Evolutionary conservation across 2,888 invertebrate genomes (phyloP), one percentile per base, ranked within the genome.

Genomic region (Caradrina kadenii): DNA sequence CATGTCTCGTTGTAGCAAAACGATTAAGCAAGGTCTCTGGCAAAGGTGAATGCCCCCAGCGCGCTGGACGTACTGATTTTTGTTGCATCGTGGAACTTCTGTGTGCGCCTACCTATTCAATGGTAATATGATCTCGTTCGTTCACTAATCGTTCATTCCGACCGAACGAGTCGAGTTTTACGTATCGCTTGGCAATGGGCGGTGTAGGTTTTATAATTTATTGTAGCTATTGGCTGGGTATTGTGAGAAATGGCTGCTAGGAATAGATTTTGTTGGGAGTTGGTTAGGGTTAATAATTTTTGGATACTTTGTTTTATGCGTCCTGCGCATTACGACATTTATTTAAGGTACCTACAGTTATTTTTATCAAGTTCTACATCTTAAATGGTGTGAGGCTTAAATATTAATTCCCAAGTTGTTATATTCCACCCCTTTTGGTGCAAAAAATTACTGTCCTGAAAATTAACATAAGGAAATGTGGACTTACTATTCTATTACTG

Each of bases 91-190:
- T 61, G 53, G 56, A 63, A 50, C 76, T 78, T 78, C 77, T 78
- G 71, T 54, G 21, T n/a, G 8, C 11, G 58, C 13, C 65, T 80
- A 17, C 81, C 87, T 55, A 58, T 59, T 49, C 31, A 58, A n/a
- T 54, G 86, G 88, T 79, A 93, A 92, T 90, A 91, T 90, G 93
- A 92, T 90, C 90, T 87, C 73, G 87, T 88, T 88, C 92, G 88
- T 90, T 88, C 89, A 86, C 88, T 93, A 93, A 94, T 94, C 93
- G 93, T 88, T 90, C 85, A 89, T 93, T 93, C 92, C 93, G 87
- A 90, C 74, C 87, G 90, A 88, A 73, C 86, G 92, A 75, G 75
- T 89, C 80, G 83, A 80, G 91, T 89, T 92, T 91, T 91, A 93
- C 93, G 92, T 93, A 92, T 91, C 92, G 87, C 87, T 93, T 89